These are phyloP conservation scores for Globia sparganii DNA, from an alignment of 2,888 invertebrate genomes.

Conservation along the genomic window DNA sequence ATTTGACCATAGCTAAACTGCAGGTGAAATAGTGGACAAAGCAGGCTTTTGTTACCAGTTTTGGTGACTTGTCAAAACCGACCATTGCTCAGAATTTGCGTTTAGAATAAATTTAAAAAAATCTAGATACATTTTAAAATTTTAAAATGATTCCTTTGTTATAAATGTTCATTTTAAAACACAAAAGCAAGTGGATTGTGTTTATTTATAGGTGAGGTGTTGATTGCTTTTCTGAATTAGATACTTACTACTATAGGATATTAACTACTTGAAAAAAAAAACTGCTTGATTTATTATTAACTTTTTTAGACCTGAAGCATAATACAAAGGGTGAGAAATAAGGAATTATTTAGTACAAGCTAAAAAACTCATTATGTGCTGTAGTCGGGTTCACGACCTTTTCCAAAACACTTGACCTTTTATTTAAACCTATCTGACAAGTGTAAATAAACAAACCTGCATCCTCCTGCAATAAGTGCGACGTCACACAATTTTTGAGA, in stretches of 20 bases:
- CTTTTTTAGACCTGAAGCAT: background rate
- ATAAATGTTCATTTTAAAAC: background rate
- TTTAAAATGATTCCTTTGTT: constrained; percentile 22
- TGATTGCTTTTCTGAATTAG: constrained; percentile 5
- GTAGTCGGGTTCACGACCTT: constrained; percentile 49
- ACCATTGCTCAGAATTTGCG: background rate
- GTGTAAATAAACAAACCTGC: constrained; percentile 85
- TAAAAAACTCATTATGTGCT: constrained; percentile 8
- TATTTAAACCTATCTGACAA: constrained; percentile 24
- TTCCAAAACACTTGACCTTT: constrained; percentile 9
- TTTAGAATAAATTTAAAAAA: background rate
- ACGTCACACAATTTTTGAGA: constrained; percentile 97
- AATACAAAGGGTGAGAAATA: background rate
- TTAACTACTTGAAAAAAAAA: background rate
- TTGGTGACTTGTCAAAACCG: background rate
- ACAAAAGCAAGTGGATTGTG: background rate
- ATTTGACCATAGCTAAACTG: background rate
- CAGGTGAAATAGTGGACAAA: background rate
- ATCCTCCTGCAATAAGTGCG: constrained; percentile 94
- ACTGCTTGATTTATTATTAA: background rate
- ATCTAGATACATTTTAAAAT: background rate
- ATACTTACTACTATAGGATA: background rate
- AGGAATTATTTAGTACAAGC: background rate
- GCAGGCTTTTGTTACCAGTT: background rate
- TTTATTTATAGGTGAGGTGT: background rate